Conservation (phyloP, 1,140 invertebrate genomes). For the Phymorhynchus buccinoides region DNA sequence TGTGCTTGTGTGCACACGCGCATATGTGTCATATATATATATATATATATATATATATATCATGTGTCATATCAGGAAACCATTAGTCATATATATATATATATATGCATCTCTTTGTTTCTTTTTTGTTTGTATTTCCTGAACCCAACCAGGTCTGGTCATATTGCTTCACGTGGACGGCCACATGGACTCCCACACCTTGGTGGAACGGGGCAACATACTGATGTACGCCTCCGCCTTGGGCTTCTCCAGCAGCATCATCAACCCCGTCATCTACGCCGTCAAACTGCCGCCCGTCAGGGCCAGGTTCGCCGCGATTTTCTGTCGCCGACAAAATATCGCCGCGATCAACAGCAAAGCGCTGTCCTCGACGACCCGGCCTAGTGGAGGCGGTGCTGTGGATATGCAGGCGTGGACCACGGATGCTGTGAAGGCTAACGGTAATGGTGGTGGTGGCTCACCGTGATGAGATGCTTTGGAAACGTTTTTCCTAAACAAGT, state of each 20-base stretch:
- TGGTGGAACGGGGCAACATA: constrained; percentile 8
- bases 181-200: not conserved
- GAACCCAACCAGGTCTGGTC: constrained; percentile 40
- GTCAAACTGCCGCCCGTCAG: constrained; percentile 43
- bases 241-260: constrained; percentile 45
- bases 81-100: too few species aligned
- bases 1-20: too few species aligned
- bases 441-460: too few species aligned
- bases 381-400: too few species aligned
- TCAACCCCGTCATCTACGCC: constrained; percentile 55
- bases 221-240: constrained; percentile 39
- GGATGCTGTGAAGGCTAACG: too few species aligned
- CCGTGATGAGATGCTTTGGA: too few species aligned
- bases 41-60: too few species aligned
- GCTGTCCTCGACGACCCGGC: too few species aligned
- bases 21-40: too few species aligned
- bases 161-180: constrained; percentile 28
- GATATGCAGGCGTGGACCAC: too few species aligned
- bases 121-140: not conserved
- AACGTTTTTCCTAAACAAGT: too few species aligned
- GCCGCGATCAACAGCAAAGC: not conserved
- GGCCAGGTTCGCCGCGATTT: constrained; percentile 31
- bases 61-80: too few species aligned
- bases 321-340: constrained; percentile 1
- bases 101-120: not conserved